Conservation (phyloP, 2,113 vertebrate species). For the Carlito syrichta region DNA sequence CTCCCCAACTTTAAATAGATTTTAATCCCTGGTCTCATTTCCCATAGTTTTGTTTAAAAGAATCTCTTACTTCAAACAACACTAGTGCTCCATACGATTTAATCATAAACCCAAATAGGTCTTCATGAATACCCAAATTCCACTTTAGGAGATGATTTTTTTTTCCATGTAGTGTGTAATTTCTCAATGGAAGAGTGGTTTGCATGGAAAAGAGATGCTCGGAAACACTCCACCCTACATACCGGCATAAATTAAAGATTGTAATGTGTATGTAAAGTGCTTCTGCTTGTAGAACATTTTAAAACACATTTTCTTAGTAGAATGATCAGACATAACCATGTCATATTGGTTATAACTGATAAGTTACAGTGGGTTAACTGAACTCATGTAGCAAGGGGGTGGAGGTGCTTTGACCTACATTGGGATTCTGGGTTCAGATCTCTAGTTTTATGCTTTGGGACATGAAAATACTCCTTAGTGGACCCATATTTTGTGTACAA, state of each 20-base stretch:
- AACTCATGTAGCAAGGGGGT: background rate
- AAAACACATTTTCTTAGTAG: background rate
- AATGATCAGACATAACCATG: background rate
- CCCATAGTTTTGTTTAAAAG: background rate
- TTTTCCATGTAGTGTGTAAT: background rate
- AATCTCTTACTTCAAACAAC: background rate
- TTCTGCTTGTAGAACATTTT: background rate
- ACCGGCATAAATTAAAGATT: background rate
- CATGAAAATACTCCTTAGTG: fast-evolving
- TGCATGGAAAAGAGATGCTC: background rate
- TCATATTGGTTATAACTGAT: background rate
- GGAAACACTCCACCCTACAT: background rate
- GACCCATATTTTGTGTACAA: background rate
- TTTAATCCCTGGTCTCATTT: background rate
- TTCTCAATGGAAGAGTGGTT: background rate
- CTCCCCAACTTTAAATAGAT: background rate
- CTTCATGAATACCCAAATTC: background rate
- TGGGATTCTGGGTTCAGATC: background rate
- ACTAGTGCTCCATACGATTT: background rate
- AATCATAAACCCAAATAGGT: background rate
- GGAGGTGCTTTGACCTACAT: background rate
- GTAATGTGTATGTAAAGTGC: background rate
- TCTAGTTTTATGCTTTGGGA: background rate
- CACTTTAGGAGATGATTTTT: background rate
- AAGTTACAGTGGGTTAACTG: background rate